phyloP scores from a whole-genome alignment of 1,140 invertebrate species.

The Pseudomyrmex cubaensis region DNA sequence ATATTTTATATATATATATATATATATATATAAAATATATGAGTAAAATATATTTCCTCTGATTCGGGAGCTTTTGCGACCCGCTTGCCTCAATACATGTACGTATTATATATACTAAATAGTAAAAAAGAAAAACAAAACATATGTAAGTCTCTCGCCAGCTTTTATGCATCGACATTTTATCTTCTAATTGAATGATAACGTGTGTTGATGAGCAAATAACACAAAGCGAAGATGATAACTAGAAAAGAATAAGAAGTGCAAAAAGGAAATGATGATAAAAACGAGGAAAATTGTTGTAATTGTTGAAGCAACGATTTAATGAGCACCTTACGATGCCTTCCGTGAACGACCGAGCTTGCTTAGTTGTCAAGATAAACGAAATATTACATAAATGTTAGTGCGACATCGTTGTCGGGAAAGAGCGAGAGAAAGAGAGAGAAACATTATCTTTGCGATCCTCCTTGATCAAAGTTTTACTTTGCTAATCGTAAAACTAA shows the following conservation, averaged over 20 bases:
- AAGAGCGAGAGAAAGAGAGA: not conserved
- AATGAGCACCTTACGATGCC: slow-evolving; percentile 85
- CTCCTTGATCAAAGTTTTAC: slow-evolving; percentile 18
- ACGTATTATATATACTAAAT: slow-evolving; percentile 66
- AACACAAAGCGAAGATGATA: slow-evolving; percentile 34
- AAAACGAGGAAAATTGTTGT: slow-evolving; percentile 78
- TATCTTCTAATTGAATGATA: slow-evolving; percentile 70
- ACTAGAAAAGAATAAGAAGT: slow-evolving; percentile 50
- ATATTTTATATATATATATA: slow-evolving; percentile 50
- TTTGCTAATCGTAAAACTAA: not conserved
- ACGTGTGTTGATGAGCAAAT: slow-evolving; percentile 49
- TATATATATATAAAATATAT: slow-evolving; percentile 56
- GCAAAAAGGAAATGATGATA: slow-evolving; percentile 41
- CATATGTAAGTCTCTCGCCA: slow-evolving; percentile 61
- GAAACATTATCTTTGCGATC: slow-evolving; percentile 57
- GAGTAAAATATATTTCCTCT: slow-evolving; percentile 63
- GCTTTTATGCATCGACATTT: slow-evolving; percentile 70
- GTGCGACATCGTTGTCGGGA: slow-evolving; percentile 69
- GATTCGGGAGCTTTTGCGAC: slow-evolving; percentile 70
- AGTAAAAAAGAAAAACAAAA: slow-evolving; percentile 53
- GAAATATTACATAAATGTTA: slow-evolving; percentile 67
- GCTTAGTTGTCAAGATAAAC: slow-evolving; percentile 80
- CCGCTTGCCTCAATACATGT: slow-evolving; percentile 73
- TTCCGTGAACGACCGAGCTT: slow-evolving; percentile 86
- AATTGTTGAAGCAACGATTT: slow-evolving; percentile 80